Evolutionary conservation across 2,888 invertebrate genomes (phyloP).

Genomic region (Seira sanloemensis): DNA sequence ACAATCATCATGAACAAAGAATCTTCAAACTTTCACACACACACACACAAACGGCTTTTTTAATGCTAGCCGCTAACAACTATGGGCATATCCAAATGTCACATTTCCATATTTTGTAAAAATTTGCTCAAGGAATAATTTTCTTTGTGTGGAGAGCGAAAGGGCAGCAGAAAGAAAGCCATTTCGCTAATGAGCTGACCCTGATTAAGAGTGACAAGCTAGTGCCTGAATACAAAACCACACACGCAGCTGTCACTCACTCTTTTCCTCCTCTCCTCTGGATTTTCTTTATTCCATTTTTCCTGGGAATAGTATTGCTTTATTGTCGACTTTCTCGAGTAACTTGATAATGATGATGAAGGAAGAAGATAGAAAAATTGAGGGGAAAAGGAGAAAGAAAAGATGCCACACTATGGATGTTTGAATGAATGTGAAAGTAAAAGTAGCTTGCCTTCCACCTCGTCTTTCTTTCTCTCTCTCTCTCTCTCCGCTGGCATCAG

Average conservation of each 20-base stretch:
- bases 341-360: slow-evolving; percentile 26
- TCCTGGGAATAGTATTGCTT: neutral
- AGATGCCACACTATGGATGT: too few species aligned
- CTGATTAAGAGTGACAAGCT: slow-evolving; percentile 57
- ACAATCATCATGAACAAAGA: neutral
- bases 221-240: slow-evolving; percentile 38
- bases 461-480: neutral
- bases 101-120: neutral
- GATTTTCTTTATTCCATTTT: neutral
- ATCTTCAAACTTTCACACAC: neutral
- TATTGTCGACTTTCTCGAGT: neutral
- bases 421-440: neutral
- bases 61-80: too few species aligned
- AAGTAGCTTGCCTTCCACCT: too few species aligned
- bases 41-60: neutral
- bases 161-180: slow-evolving; percentile 1
- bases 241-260: slow-evolving; percentile 35
- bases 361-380: slow-evolving; percentile 3
- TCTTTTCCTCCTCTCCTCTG: slow-evolving; percentile 13
- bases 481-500: slow-evolving; percentile 24
- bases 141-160: neutral
- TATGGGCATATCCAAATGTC: neutral
- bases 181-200: slow-evolving; percentile 59
- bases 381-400: neutral
- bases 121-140: neutral